Percentiles rank a stretch among this genome's conserved stretches.
Conservation (phyloP, 2,888 invertebrate genomes). For the Clusia tigrina region DNA sequence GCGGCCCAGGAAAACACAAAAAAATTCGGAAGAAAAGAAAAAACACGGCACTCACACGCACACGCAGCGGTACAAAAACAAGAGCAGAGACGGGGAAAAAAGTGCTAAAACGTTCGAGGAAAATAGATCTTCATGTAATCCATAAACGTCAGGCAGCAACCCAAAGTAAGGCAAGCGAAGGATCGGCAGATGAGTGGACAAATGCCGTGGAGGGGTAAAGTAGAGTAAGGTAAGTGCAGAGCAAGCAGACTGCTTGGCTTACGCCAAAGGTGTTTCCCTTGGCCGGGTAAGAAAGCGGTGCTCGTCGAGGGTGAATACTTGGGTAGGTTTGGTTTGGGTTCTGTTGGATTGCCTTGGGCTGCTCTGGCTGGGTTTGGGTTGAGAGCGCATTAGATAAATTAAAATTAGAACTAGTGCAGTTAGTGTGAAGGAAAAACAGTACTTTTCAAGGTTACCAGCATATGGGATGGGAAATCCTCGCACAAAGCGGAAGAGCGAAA, state of each 20-base stretch:
- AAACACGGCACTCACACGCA: neutral
- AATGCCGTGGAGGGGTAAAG: neutral
- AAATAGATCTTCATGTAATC: slow-evolving; percentile 53
- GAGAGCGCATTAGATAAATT: slow-evolving; percentile 41
- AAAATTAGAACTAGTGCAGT: slow-evolving; percentile 56
- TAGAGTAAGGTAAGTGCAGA: slow-evolving; percentile 7
- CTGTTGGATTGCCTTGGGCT: slow-evolving; percentile 14
- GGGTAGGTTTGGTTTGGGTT: slow-evolving; percentile 28
- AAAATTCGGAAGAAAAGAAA: slow-evolving; percentile 5
- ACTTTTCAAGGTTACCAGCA: too few relatives aligned
- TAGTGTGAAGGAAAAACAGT: neutral
- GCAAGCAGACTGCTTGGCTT: slow-evolving; percentile 27
- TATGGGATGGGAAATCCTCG: neutral
- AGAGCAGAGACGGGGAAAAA: neutral
- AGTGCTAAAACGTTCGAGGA: slow-evolving; percentile 16
- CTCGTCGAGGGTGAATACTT: neutral
- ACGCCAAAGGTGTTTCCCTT: slow-evolving; percentile 33
- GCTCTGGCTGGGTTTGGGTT: slow-evolving; percentile 10
- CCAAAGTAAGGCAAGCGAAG: slow-evolving; percentile 23
- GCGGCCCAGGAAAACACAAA: slow-evolving; percentile 25
- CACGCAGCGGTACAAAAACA: neutral
- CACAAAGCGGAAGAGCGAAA: slow-evolving; percentile 12
- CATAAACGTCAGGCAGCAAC: slow-evolving; percentile 59
- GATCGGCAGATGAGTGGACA: neutral
- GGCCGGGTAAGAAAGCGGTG: neutral